Base-by-base conservation (phyloP, 2,797 vertebrate genomes). In the Paratrypauchen microcephalus region DNA sequence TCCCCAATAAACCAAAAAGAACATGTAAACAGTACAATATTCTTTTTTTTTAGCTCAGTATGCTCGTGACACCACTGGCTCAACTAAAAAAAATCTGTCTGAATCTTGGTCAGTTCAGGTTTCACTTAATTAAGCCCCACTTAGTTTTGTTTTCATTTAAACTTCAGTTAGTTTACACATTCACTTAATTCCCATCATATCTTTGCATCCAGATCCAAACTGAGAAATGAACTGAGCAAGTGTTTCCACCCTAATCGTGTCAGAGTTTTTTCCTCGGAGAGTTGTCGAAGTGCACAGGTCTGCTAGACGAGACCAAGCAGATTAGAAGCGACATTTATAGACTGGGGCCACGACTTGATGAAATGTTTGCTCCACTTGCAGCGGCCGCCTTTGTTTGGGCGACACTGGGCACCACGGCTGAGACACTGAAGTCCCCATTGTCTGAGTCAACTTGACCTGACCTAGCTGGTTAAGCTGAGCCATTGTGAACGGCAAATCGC, bases 391-490 rank as follows among this genome's bases (percentile, higher is more conserved):
- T 93, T 94, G 91, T 93, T 85, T 90, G 81, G 79, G 88, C 77
- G 80, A 90, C 91, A 93, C 92, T 91, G 85, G 78, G 90, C 87
- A 91, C 90, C 81, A 87, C 91, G 91, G 91, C 87, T 91, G 89
- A 92, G 88, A 93, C 91, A 90, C 93, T 92, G 92, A 93, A 93
- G 92, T 92, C 93, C 78, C 89, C 76, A 92, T 94, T 94, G 93
- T 94, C 90, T 91, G 89, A 92, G 87, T 93, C 92, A 94, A 94
- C 92, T 94, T 94, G 94, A 94, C 93, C 94, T 92, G 94, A 94
- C 94, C 94, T 92, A 85, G 91, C 94, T 94, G 93, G 93, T 94
- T 94, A 94, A 94, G 94, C 94, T 94, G 91, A 90, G 78, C 89
- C 91, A 94, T 94, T 94, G 93, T 93, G 90, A 90, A 83, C 92